Evolutionary conservation across 64 coral and sea anemone genomes (phyloP).

Genomic region (Hydrozoanthus tunicans): DNA sequence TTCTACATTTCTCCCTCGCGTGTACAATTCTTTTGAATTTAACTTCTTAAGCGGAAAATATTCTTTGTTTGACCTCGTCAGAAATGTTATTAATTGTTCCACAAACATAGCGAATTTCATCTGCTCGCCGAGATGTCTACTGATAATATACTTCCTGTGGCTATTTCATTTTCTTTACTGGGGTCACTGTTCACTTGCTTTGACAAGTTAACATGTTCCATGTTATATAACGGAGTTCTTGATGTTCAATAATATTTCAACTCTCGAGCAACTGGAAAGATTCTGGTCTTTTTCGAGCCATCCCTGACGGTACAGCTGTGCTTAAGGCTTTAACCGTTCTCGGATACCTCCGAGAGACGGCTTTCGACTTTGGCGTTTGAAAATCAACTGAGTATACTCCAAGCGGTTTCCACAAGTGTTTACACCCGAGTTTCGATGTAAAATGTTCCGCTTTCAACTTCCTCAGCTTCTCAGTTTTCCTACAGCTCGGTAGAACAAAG

Average conservation of each 20-base stretch:
- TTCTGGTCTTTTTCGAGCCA: no score
- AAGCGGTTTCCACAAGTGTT: neutral
- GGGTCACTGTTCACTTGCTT: neutral
- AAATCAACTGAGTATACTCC: neutral
- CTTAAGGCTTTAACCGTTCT: no score
- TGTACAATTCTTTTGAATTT: neutral
- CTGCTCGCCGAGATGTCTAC: conserved; percentile 16
- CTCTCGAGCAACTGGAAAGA: no score
- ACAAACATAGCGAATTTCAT: neutral
- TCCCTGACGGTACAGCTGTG: no score
- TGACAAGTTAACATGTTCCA: no score
- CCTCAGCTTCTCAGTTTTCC: neutral
- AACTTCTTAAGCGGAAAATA: neutral
- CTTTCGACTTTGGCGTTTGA: neutral
- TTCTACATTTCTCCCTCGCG: neutral
- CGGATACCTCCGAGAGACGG: no score
- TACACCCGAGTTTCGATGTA: neutral
- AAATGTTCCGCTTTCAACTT: neutral
- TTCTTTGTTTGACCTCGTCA: neutral
- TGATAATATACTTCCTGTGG: conserved; percentile 19
- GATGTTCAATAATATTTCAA: no score
- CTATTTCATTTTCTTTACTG: neutral
- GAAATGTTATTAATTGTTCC: neutral
- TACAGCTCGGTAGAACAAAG: conserved; percentile 55
- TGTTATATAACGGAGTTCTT: no score